Base-by-base conservation (phyloP, 2,888 invertebrate species). In the Apodemia mormo region DNA sequence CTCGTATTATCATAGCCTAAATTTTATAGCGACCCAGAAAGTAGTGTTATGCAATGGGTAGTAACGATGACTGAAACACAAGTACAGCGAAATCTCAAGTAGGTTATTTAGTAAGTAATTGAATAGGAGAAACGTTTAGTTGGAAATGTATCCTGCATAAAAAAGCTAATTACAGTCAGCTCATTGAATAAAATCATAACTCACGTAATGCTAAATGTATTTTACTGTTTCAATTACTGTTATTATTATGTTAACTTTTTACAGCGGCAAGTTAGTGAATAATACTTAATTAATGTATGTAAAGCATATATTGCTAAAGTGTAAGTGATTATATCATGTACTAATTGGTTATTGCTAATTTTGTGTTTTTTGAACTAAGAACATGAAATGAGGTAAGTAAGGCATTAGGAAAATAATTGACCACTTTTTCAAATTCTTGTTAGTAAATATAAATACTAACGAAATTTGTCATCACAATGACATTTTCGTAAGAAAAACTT, bases 21-120 rank as follows among this genome's bases (percentile, higher is more conserved):
- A 74, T 66, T 75, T 75, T 68, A 69, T 72, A 66, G 69, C 70
- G 71, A 74, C 74, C 85, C 81, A 86, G 81, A 83, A 84, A 82
- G 75, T 72, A n/a, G 0, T 72, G 70, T 90, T 89, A 86, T 82
- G 84, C 80, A 90, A 90, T 79, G 71, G 65, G 73, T 78, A 74
- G 77, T 77, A 79, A 76, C 79, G 77, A 76, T 78, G 75, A 82
- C 82, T 79, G 81, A 84, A 80, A 83, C 79, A 79, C 85, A 84
- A 83, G 82, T 82, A 80, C 81, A 84, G 85, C 80, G 75, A 73
- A 80, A 79, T 75, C 71, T 77, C 67, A 76, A 79, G 73, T 76
- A 74, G 78, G 79, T 76, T 78, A 76, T 74, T 64, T 64, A 64
- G 70, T 72, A 70, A 74, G 67, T 54, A 70, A 68, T 49, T 33